These are phyloP conservation scores for Epizoanthus rinbou DNA, from an alignment of 92 coral and sea anemone species.

Conservation along the genomic window DNA sequence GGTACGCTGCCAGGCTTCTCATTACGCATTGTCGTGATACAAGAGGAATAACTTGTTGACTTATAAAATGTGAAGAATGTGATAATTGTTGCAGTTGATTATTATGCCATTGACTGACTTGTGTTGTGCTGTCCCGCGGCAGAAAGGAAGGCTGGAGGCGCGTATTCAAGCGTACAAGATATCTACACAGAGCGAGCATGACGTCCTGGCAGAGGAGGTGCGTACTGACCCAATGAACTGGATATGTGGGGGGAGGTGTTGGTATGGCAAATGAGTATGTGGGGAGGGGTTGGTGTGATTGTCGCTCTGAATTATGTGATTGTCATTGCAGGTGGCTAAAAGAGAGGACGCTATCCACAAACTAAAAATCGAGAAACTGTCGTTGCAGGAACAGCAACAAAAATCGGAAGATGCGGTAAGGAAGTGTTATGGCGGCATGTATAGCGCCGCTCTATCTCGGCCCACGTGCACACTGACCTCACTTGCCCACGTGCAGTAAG, in stretches of 20 bases:
- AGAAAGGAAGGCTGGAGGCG: constrained; percentile 97
- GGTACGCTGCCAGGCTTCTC: not conserved
- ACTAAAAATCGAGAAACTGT: constrained; percentile 87
- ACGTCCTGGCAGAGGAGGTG: constrained; percentile 91
- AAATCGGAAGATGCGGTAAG: constrained; percentile 89
- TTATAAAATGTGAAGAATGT: not conserved
- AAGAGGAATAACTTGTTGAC: not conserved
- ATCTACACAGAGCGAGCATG: constrained; percentile 97
- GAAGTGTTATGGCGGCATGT: not conserved
- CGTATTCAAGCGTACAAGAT: constrained; percentile 94
- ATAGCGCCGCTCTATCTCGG: not conserved
- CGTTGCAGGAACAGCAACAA: constrained; percentile 90
- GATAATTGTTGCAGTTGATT: too few relatives aligned
- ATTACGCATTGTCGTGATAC: not conserved
- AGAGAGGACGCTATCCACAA: constrained; percentile 96
- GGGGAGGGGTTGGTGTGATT: not conserved
- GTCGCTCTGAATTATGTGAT: not conserved
- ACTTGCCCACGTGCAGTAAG: too few relatives aligned
- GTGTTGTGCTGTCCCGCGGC: constrained; percentile 10
- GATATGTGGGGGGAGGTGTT: not conserved
- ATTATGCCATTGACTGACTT: not conserved
- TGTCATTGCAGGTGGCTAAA: constrained; percentile 66
- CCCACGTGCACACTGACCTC: too few relatives aligned
- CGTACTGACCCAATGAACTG: not conserved
- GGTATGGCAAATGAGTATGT: not conserved